Percentiles rank a stretch among this genome's conserved stretches.
Evolutionary conservation across 2,888 invertebrate genomes (phyloP).

Genomic region (Abrostola triplasia): DNA sequence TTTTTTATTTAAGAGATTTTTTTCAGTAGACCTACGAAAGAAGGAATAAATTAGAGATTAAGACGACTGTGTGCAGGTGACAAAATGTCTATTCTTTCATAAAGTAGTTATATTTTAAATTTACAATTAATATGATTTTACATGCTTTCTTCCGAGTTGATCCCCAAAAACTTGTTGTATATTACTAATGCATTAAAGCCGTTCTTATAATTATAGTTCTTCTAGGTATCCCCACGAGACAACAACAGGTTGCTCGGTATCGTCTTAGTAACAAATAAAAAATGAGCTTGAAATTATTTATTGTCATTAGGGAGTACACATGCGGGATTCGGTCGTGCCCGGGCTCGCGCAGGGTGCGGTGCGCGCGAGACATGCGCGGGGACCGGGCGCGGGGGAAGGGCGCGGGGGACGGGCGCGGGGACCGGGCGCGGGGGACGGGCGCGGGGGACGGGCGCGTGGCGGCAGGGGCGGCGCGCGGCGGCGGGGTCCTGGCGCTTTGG

Average conservation of each 20-base stretch:
- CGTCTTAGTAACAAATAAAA: slow-evolving; percentile 54
- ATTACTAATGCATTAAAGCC: too few species aligned
- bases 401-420: slow-evolving; percentile 29
- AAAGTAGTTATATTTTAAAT: too few species aligned
- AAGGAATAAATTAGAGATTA: too few species aligned
- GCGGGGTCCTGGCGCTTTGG: slow-evolving; percentile 57
- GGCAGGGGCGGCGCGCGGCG: slow-evolving; percentile 48
- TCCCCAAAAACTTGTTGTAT: neutral
- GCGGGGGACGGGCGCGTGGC: slow-evolving; percentile 27
- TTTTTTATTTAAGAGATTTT: too few species aligned
- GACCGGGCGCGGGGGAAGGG: slow-evolving; percentile 38
- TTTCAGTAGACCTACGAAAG: too few species aligned
- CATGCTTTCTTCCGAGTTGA: too few species aligned
- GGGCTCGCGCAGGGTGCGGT: slow-evolving; percentile 38
- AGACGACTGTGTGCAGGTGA: too few species aligned
- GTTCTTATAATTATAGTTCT: too few species aligned
- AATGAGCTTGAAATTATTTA: slow-evolving; percentile 37
- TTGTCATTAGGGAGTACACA: slow-evolving; percentile 42
- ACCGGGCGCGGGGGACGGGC: slow-evolving; percentile 26
- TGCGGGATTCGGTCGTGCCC: slow-evolving; percentile 45
- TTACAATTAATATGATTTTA: too few species aligned
- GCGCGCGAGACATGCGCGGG: slow-evolving; percentile 38
- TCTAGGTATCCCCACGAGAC: slow-evolving; percentile 50
- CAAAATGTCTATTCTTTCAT: too few species aligned
- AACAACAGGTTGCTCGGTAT: slow-evolving; percentile 68